phyloP scores from a whole-genome alignment of 2,888 invertebrate genomes.

The Oligia strigilis region DNA sequence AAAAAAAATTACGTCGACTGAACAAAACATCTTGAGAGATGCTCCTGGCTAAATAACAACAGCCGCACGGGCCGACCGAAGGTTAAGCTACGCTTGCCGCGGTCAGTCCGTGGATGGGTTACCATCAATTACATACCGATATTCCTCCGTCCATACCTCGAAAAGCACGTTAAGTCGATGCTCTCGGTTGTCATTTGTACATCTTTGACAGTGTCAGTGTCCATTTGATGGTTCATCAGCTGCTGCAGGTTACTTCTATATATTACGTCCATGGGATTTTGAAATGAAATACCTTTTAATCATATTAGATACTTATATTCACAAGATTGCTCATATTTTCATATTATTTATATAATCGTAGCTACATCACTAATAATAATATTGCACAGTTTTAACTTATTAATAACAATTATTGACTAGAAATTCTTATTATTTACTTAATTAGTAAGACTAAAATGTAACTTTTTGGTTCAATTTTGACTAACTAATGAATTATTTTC shows the following conservation, averaged over 20 bases:
- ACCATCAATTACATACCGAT: neutral
- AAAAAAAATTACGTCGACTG: neutral
- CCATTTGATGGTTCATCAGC: too few relatives aligned
- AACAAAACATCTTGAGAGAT: neutral
- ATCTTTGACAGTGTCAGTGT: too few relatives aligned
- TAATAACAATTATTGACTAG: constrained; percentile 39
- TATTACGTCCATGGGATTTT: too few relatives aligned
- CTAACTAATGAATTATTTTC: constrained; percentile 12
- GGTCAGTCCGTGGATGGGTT: neutral
- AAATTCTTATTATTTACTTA: constrained; percentile 35
- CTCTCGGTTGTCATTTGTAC: too few relatives aligned
- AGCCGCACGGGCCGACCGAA: neutral
- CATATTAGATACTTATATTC: constrained; percentile 57
- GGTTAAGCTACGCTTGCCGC: neutral
- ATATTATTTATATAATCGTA: constrained; percentile 24
- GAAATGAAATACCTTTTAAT: constrained; percentile 25
- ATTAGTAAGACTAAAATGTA: constrained; percentile 1
- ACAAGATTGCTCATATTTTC: constrained; percentile 69
- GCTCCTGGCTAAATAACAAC: neutral
- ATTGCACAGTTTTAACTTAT: constrained; percentile 65
- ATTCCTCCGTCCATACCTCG: neutral
- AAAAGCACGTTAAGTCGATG: neutral
- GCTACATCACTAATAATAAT: constrained; percentile 60
- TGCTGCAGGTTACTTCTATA: too few relatives aligned
- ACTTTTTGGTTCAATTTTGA: constrained; percentile 29